These are phyloP conservation scores for Upupa epops DNA, from an alignment of 2,113 vertebrate genomes.

Conservation along the genomic window DNA sequence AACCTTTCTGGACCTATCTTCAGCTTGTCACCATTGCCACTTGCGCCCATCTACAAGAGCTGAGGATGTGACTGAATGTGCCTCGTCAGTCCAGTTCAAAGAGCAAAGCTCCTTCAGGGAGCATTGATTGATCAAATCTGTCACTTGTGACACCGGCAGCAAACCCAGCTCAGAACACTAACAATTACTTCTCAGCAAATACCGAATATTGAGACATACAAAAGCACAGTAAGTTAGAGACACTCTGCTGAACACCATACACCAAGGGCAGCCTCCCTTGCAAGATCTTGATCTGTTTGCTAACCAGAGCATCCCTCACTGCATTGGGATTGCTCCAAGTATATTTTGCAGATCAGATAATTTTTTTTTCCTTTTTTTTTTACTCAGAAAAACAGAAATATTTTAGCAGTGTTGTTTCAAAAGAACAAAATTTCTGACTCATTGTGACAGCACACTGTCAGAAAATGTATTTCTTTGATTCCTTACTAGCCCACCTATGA, in stretches of 20 bases:
- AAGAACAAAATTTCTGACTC: conserved; percentile 9
- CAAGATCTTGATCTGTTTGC: neutral
- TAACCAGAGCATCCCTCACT: neutral
- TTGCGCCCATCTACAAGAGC: accelerated
- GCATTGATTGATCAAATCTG: neutral
- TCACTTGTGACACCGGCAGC: accelerated
- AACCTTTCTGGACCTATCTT: neutral
- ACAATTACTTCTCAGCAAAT: neutral
- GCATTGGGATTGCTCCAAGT: neutral
- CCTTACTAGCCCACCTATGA: neutral
- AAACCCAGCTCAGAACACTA: neutral
- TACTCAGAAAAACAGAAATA: neutral
- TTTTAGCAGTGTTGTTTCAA: neutral
- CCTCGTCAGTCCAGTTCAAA: neutral
- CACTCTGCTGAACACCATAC: neutral
- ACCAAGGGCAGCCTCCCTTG: neutral
- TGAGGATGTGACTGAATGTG: neutral
- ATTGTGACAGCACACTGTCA: neutral
- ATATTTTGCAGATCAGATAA: neutral
- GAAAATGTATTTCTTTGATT: neutral
- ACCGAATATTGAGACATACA: neutral
- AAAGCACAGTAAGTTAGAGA: neutral
- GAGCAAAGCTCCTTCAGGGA: neutral
- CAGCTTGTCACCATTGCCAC: neutral
- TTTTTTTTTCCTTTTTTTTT: neutral